A percentile compares a stretch with the other conserved stretches of the same genome.
phyloP scores from a whole-genome alignment of 30 jellyfish, hydroid and myxozoan genomes.

The Aurelia aurita region DNA sequence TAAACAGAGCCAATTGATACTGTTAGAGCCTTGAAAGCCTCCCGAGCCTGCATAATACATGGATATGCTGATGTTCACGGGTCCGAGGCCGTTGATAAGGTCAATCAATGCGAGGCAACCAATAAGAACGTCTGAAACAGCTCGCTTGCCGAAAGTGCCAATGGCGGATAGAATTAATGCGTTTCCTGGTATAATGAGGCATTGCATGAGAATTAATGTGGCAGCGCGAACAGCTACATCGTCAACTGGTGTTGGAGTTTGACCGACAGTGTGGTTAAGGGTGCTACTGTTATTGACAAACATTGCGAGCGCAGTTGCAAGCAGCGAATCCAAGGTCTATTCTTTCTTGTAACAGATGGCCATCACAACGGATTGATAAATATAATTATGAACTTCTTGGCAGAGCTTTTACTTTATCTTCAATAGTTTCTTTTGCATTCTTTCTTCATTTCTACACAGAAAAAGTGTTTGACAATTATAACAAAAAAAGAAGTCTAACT shows the following conservation, averaged over 20 bases:
- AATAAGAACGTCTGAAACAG: conserved; percentile 68
- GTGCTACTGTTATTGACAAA: neutral
- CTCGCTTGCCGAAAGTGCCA: conserved; percentile 20
- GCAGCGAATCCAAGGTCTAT: too few relatives aligned
- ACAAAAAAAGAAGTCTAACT: too few relatives aligned
- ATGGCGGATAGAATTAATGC: conserved; percentile 51
- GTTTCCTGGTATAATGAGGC: conserved; percentile 65
- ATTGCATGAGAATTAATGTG: conserved; percentile 55
- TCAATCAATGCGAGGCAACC: conserved; percentile 77
- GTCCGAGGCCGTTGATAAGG: conserved; percentile 79
- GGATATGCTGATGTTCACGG: conserved; percentile 65
- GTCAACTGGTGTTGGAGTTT: neutral
- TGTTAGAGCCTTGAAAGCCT: conserved; percentile 30
- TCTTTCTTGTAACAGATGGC: too few relatives aligned
- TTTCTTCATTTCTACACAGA: too few relatives aligned
- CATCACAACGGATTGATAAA: too few relatives aligned
- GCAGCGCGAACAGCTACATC: conserved; percentile 55
- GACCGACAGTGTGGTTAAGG: neutral
- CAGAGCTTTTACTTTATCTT: too few relatives aligned
- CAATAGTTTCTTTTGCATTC: too few relatives aligned
- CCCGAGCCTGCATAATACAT: conserved; percentile 39
- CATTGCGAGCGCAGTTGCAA: neutral
- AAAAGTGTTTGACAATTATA: too few relatives aligned
- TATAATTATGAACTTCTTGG: too few relatives aligned
- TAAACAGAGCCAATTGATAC: conserved; percentile 39